These are phyloP conservation scores for Excalfactoria chinensis DNA, from an alignment of 2,113 vertebrate species.

Conservation along the genomic window DNA sequence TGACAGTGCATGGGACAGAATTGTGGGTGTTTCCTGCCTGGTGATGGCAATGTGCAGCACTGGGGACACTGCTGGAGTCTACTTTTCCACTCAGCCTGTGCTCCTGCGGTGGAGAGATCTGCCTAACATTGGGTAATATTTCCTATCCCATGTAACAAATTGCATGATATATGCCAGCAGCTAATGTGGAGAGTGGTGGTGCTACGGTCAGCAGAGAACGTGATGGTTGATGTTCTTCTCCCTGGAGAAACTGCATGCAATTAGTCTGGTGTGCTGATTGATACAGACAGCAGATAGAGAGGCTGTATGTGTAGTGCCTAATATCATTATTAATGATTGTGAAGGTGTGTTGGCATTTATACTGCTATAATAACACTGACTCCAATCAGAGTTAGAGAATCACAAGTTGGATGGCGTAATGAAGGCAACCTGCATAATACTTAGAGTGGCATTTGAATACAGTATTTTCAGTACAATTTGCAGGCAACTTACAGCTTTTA, in stretches of 20 bases:
- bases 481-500: background rate
- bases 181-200: background rate
- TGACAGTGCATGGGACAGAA: background rate
- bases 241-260: background rate
- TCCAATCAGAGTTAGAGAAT: background rate
- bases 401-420: background rate
- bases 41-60: background rate
- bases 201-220: fast-evolving
- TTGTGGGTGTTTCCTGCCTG: background rate
- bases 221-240: background rate
- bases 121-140: background rate
- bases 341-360: background rate
- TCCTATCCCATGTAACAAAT: background rate
- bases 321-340: background rate
- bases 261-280: background rate
- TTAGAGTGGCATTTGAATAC: background rate
- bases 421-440: background rate
- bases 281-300: background rate
- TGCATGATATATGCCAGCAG: background rate
- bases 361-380: background rate
- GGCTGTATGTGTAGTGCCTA: background rate
- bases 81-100: background rate
- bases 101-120: background rate
- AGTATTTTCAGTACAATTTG: background rate
- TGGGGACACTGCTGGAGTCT: background rate